Evolutionary conservation across 2,888 invertebrate species (phyloP).

Genomic region (Anthoptus insignis): DNA sequence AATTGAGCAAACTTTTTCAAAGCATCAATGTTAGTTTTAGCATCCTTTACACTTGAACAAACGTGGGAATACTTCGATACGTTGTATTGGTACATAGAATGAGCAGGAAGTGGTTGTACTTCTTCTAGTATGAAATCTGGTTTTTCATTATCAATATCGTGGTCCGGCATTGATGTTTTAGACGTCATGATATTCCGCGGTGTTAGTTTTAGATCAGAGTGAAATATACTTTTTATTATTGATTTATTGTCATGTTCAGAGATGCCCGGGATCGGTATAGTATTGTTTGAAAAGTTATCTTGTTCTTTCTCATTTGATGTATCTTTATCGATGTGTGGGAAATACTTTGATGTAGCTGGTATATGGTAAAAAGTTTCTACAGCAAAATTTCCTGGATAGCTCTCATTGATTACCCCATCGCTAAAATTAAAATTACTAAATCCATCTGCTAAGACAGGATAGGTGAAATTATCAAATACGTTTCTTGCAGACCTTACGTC

Average conservation of each 20-base stretch:
- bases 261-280: conserved; percentile 15
- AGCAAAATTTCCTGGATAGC: conserved; percentile 48
- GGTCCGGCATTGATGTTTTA: conserved; percentile 19
- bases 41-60: conserved; percentile 58
- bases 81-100: conserved; percentile 56
- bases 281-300: conserved; percentile 41
- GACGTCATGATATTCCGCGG: background rate
- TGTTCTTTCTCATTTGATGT: conserved; percentile 54
- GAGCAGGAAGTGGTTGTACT: conserved; percentile 46
- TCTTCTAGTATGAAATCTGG: conserved; percentile 66
- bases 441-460: conserved; percentile 35
- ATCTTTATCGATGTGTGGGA: conserved; percentile 60
- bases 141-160: conserved; percentile 54
- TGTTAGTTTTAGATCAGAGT: background rate
- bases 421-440: conserved; percentile 43
- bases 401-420: conserved; percentile 43
- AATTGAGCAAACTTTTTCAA: conserved; percentile 65
- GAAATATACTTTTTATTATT: conserved; percentile 24
- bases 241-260: background rate
- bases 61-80: conserved; percentile 51
- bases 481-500: conserved; percentile 62
- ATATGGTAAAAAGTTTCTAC: conserved; percentile 57
- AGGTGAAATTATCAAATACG: conserved; percentile 53
- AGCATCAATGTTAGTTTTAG: conserved; percentile 64
- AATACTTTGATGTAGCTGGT: conserved; percentile 61